A percentile compares a stretch with the other conserved stretches of the same genome.
These are phyloP conservation scores for Gobio occitaniae DNA, from an alignment of 2,797 vertebrate species.

Conservation along the genomic window DNA sequence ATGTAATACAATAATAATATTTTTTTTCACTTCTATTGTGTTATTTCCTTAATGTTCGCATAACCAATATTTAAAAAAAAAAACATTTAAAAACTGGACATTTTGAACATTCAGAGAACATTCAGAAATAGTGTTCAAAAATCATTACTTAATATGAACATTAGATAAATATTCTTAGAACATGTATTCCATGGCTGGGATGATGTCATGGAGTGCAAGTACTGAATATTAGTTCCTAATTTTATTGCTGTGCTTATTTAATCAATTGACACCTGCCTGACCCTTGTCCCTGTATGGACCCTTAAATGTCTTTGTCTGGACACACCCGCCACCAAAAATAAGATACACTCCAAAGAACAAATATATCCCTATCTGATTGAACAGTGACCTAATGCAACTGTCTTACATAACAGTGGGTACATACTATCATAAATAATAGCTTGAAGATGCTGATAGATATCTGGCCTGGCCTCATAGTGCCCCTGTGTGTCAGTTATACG, in stretches of 20 bases:
- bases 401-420: neutral
- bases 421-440: neutral
- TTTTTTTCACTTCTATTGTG: no score
- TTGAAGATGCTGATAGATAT: neutral
- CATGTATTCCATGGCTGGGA: neutral
- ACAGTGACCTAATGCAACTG: neutral
- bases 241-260: neutral
- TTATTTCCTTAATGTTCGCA: neutral
- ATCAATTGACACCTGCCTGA: neutral
- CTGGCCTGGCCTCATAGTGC: neutral
- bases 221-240: neutral
- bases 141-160: neutral
- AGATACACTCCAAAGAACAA: neutral
- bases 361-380: conserved; percentile 11
- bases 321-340: neutral
- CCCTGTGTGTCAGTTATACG: neutral
- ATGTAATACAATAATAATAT: no score
- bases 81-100: neutral
- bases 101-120: neutral
- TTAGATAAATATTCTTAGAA: neutral
- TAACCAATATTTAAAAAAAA: no score
- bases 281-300: neutral
- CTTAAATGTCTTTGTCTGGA: neutral
- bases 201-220: neutral
- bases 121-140: neutral